Evolutionary conservation across 2,113 vertebrate genomes (phyloP), one percentile per base, ranked within the genome.

Genomic region (Tretioscincus oriximinensis): DNA sequence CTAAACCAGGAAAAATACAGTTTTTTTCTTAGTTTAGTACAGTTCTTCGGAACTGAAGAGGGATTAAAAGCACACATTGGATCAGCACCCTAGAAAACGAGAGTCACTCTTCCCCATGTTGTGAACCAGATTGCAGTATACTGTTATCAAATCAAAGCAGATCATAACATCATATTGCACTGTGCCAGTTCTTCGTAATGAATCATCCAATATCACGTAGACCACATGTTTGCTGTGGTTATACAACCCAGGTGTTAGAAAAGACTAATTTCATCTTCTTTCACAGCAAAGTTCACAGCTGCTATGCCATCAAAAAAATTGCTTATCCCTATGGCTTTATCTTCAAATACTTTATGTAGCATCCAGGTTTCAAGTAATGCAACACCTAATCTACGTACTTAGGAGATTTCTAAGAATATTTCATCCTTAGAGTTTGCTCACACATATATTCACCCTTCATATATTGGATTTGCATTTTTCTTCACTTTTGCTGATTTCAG

Each of bases 201-300:
- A 81, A 60, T 72, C 60, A 80, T 64, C 60, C n/a, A 47, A 60
- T 29, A 26, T 76, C 66, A 26, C 60, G 69, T 49, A 29, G 77
- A 64, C 84, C 78, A 67, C 87, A 72, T 58, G 73, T 49, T 66
- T 79, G 54, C 83, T 87, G 24, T 77, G 82, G 88, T 87, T 89
- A 41, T 1, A 45, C 58, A 81, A 1, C 60, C 84, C 82, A 45
- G 74, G 58, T 81, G n/a, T 49, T 70, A 73, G 77, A 86, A 80
- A 64, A 82, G 47, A 75, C 35, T 76, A 74, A 64, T 73, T 73
- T 89, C 81, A 72, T 10, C 29, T 2, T 14, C 11, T 86, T 35
- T 49, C 84, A 80, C 82, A 80, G 74, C 78, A 86, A 88, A 81
- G 70, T 81, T 88, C 81, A 88, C 61, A 47, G 1, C 51, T 63